phyloP scores from a whole-genome alignment of 2,797 vertebrate genomes.

The Dromococcyx pavoninus region DNA sequence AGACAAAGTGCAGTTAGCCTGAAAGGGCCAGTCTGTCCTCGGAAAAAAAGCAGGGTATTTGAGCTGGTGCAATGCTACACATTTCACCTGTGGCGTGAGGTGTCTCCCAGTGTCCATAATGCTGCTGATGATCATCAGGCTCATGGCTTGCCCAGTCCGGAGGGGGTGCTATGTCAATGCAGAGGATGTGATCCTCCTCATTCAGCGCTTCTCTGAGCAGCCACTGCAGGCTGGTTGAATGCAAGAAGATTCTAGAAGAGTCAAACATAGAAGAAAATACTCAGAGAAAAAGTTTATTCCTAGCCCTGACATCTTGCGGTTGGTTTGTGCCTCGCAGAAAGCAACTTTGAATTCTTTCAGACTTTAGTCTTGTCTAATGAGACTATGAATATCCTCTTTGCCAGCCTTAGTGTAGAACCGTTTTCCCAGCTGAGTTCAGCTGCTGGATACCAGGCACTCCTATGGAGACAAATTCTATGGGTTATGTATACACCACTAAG shows the following conservation, averaged over 20 bases:
- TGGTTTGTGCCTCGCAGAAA: not conserved
- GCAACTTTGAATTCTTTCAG: not conserved
- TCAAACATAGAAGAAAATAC: not conserved
- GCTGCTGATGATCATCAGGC: not conserved
- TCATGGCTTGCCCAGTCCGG: not conserved
- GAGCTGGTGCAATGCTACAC: rapidly evolving
- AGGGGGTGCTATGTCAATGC: rapidly evolving
- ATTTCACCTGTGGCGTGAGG: not conserved
- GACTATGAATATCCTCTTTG: not conserved
- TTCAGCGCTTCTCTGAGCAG: not conserved
- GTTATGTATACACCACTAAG: rapidly evolving
- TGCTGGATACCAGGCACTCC: not conserved
- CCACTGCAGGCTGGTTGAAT: not conserved
- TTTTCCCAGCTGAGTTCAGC: rapidly evolving
- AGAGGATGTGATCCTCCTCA: rapidly evolving
- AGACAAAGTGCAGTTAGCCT: not conserved
- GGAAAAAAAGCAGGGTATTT: not conserved
- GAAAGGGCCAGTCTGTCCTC: not conserved
- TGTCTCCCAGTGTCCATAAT: rapidly evolving
- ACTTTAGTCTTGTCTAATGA: not conserved
- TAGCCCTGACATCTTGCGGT: not conserved
- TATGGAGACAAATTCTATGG: not conserved
- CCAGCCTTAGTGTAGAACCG: not conserved
- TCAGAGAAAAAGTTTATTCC: not conserved
- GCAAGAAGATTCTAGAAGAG: not conserved